Evolutionary conservation across 92 coral and sea anemone genomes (phyloP).

Genomic region (Porites cylindrica): DNA sequence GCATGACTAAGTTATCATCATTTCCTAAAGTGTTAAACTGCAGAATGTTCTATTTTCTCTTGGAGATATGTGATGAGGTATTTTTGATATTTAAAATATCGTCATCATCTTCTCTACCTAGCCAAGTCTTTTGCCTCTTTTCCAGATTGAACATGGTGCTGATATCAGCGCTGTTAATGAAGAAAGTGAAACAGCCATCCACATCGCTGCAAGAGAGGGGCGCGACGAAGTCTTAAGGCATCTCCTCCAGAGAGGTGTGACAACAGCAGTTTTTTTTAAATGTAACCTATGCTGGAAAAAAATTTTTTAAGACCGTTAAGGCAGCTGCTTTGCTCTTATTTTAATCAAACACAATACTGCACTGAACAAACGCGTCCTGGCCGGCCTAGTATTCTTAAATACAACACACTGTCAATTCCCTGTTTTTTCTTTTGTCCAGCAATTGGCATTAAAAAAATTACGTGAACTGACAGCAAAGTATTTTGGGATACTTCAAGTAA

Average conservation of each 20-base stretch:
- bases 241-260: slow-evolving; percentile 72
- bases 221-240: slow-evolving; percentile 61
- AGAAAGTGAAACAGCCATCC: slow-evolving; percentile 75
- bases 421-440: too few relatives aligned
- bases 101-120: not conserved
- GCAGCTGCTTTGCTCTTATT: too few relatives aligned
- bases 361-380: too few relatives aligned
- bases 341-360: too few relatives aligned
- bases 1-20: too few relatives aligned
- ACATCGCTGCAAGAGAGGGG: slow-evolving; percentile 86
- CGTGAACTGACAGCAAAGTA: too few relatives aligned
- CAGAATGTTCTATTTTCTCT: not conserved
- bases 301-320: too few relatives aligned
- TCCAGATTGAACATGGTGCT: slow-evolving; percentile 68
- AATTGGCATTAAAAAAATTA: too few relatives aligned
- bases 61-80: not conserved
- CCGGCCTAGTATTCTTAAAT: too few relatives aligned
- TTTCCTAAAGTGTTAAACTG: not conserved
- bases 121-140: not conserved
- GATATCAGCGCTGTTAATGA: slow-evolving; percentile 62
- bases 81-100: not conserved
- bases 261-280: not conserved
- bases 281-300: too few relatives aligned
- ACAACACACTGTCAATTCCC: too few relatives aligned
- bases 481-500: too few relatives aligned